A percentile compares a stretch with the other conserved stretches of the same genome.
phyloP scores from a whole-genome alignment of 2,888 invertebrate species.

The Clitarchus hookeri region DNA sequence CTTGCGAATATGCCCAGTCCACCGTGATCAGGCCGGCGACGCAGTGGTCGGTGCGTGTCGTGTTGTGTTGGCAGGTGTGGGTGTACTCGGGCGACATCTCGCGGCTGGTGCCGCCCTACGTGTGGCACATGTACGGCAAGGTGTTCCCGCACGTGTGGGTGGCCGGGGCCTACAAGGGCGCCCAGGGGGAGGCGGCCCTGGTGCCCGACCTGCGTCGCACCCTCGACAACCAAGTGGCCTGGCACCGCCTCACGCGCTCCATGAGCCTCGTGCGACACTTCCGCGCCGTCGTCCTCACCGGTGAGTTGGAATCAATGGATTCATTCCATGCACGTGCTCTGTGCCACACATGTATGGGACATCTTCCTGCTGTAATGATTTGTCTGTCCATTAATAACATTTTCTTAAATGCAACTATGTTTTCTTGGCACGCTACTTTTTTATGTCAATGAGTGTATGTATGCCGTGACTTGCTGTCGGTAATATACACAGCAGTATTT shows the following conservation, averaged over 20 bases:
- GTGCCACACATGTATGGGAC: no score
- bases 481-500: no score
- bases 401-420: no score
- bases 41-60: no score
- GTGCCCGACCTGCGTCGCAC: conserved; percentile 53
- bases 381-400: no score
- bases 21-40: no score
- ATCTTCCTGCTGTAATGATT: no score
- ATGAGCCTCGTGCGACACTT: conserved; percentile 28
- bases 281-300: conserved; percentile 25
- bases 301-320: neutral
- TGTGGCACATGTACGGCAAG: conserved; percentile 51
- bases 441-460: no score
- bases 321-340: no score
- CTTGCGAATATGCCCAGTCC: no score
- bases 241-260: conserved; percentile 53
- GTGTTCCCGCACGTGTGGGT: conserved; percentile 57
- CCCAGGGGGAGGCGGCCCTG: conserved; percentile 54
- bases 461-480: no score
- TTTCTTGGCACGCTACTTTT: no score
- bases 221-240: conserved; percentile 54
- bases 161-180: conserved; percentile 60
- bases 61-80: conserved; percentile 50
- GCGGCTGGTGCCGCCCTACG: conserved; percentile 50
- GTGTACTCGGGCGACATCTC: conserved; percentile 54